Evolutionary conservation across 2,113 vertebrate genomes (phyloP).

Genomic region (Brachyhypopomus gauderio): DNA sequence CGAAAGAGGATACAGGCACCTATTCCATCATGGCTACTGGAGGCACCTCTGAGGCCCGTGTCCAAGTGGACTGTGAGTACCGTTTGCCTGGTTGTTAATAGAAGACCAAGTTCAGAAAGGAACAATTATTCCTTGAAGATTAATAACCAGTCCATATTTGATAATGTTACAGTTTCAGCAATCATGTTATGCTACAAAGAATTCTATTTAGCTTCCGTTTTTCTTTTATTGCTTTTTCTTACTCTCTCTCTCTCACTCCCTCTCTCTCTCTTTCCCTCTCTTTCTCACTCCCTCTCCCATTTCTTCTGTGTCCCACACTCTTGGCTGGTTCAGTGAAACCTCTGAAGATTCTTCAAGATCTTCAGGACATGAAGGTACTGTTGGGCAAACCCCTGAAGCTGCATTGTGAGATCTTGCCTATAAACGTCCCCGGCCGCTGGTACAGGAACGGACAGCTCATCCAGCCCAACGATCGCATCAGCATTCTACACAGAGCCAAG

Average conservation of each 20-base stretch:
- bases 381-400: slow-evolving; percentile 88
- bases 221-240: neutral
- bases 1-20: slow-evolving; percentile 86
- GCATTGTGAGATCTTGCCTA: slow-evolving; percentile 91
- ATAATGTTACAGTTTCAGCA: neutral
- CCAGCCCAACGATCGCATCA: slow-evolving; percentile 85
- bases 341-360: slow-evolving; percentile 86
- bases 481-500: slow-evolving; percentile 88
- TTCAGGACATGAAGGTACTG: slow-evolving; percentile 82
- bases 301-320: neutral
- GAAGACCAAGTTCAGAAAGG: too few relatives aligned
- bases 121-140: too few relatives aligned
- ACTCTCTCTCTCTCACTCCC: neutral
- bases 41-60: slow-evolving; percentile 84
- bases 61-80: slow-evolving; percentile 81
- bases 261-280: neutral
- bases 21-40: slow-evolving; percentile 93
- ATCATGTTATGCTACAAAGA: neutral
- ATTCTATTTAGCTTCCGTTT: neutral
- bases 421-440: slow-evolving; percentile 90
- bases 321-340: slow-evolving; percentile 81
- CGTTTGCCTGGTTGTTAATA: neutral
- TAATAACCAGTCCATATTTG: too few relatives aligned
- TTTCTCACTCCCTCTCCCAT: neutral
- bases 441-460: slow-evolving; percentile 92